Base-by-base conservation (phyloP, 2,797 vertebrate genomes). In the Tenualosa thibaudeaui region DNA sequence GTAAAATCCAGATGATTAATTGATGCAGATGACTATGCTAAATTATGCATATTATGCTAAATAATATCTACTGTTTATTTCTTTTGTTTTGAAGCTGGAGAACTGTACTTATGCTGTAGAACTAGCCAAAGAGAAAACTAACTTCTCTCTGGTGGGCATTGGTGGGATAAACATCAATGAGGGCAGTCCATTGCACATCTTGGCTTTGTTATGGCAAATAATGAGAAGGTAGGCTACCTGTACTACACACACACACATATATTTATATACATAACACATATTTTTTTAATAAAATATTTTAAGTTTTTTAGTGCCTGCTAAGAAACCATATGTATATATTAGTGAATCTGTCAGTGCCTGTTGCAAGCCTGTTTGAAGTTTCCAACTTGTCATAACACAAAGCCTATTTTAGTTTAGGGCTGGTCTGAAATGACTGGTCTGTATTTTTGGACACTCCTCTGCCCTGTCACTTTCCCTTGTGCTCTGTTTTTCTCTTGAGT, bases 51-150 rank as follows among this genome's bases (percentile, higher is more conserved):
- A 24, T 84, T 62, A 85, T 84, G 81, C 82, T 83, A 54, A 75
- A 75, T 37, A 75, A 43, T 78, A 46, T 78, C 37, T 78, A 15
- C 46, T 46, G 15, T 78, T 46, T 50, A n/a, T 56, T 84, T 86
- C 86, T 75, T 84, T 6, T 85, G 83, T 78, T 86, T 91, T 88
- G 78, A 43, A 99, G 98, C 96, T 99, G 90, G 98, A 99, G 93
- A 99, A 99, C 91, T 99, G 98, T 90, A 99, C 98, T 94, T 99
- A 99, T n/a, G 98, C 97, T 5, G 96, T 99, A 83, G 91, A 95
- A n/a, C 93, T 99, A 71, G 97, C 97, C 87, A 96, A 95, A 91
- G 96, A 88, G 46, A 93, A 95, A 10, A 97, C 98, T 81, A 96
- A 91, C 88, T 99, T 99, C 93, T 99, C 98, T 24, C 93, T 99